Percentiles rank a stretch among this genome's conserved stretches.
These are phyloP conservation scores for Papilio polytes DNA, from an alignment of 1,140 invertebrate species.

Conservation along the genomic window DNA sequence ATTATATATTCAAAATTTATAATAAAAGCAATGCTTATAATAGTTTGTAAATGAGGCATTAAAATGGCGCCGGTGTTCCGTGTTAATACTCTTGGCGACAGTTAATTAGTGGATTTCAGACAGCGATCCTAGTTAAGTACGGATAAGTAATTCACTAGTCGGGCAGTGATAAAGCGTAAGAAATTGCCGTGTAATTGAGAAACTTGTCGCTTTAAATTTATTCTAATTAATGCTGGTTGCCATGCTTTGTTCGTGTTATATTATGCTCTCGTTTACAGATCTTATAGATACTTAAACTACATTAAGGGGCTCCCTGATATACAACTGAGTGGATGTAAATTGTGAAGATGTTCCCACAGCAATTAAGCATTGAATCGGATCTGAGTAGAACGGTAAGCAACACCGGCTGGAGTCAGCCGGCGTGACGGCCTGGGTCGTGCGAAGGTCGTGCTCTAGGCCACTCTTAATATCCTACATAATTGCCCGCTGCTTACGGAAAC, in stretches of 20 bases:
- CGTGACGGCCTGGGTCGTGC: conserved; percentile 45
- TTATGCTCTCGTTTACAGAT: neutral
- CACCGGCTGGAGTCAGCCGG: conserved; percentile 25
- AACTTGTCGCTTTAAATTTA: neutral
- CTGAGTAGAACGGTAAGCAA: conserved; percentile 30
- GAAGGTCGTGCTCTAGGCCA: conserved; percentile 42
- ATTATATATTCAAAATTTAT: neutral
- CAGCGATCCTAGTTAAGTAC: neutral
- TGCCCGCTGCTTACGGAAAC: neutral
- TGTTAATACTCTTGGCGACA: conserved; percentile 4
- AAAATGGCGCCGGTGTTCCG: neutral
- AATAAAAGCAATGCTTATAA: neutral
- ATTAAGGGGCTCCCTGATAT: too few relatives aligned
- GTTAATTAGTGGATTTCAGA: conserved; percentile 24
- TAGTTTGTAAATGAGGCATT: neutral
- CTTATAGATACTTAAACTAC: too few relatives aligned
- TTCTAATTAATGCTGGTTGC: neutral
- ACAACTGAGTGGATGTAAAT: too few relatives aligned
- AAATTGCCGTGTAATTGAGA: conserved; percentile 5
- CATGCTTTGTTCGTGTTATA: neutral
- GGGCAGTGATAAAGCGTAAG: neutral
- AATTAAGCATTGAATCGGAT: conserved; percentile 16
- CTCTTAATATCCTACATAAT: conserved; percentile 20
- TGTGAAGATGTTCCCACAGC: conserved; percentile 42
- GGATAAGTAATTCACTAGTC: conserved; percentile 17